A percentile compares a stretch with the other conserved stretches of the same genome.
These are phyloP conservation scores for Drosophila suboccidentalis DNA, from an alignment of 2,888 invertebrate species.

Conservation along the genomic window DNA sequence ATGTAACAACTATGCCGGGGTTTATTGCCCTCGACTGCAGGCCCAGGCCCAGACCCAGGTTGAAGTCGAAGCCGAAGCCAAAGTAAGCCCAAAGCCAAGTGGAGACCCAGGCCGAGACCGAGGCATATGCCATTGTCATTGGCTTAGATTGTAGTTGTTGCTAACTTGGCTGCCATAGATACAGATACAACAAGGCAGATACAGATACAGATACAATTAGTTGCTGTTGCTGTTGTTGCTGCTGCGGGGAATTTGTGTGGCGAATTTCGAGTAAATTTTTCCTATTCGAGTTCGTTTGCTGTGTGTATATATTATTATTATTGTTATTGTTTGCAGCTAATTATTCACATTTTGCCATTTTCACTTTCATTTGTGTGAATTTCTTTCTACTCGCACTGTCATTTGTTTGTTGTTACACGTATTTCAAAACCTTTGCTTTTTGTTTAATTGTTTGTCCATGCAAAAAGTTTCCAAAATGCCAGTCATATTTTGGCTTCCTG, in stretches of 20 bases:
- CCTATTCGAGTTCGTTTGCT: slow-evolving; percentile 70
- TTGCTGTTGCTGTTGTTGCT: slow-evolving; percentile 32
- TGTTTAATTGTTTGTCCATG: slow-evolving; percentile 71
- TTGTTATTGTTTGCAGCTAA: slow-evolving; percentile 74
- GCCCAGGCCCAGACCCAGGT: slow-evolving; percentile 1
- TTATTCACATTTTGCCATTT: slow-evolving; percentile 81
- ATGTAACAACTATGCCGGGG: slow-evolving; percentile 58
- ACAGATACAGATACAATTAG: slow-evolving; percentile 61
- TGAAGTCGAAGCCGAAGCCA: slow-evolving; percentile 25
- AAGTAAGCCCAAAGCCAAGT: slow-evolving; percentile 39
- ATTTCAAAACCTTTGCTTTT: slow-evolving; percentile 66
- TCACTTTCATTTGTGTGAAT: slow-evolving; percentile 81
- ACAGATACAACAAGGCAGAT: slow-evolving; percentile 31
- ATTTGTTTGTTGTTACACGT: slow-evolving; percentile 77
- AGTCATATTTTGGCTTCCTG: slow-evolving; percentile 77
- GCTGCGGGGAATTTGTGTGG: slow-evolving; percentile 42
- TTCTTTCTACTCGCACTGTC: slow-evolving; percentile 75
- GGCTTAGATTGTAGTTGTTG: slow-evolving; percentile 35
- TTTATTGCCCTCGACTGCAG: slow-evolving; percentile 72
- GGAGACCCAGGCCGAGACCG: slow-evolving; percentile 33
- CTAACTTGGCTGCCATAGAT: slow-evolving; percentile 34
- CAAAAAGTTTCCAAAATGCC: slow-evolving; percentile 81
- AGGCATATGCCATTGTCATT: slow-evolving; percentile 73
- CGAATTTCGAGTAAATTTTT: slow-evolving; percentile 72
- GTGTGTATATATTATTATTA: slow-evolving; percentile 40